These are phyloP conservation scores for Argentina silus DNA, from an alignment of 2,797 vertebrate species.

Conservation along the genomic window DNA sequence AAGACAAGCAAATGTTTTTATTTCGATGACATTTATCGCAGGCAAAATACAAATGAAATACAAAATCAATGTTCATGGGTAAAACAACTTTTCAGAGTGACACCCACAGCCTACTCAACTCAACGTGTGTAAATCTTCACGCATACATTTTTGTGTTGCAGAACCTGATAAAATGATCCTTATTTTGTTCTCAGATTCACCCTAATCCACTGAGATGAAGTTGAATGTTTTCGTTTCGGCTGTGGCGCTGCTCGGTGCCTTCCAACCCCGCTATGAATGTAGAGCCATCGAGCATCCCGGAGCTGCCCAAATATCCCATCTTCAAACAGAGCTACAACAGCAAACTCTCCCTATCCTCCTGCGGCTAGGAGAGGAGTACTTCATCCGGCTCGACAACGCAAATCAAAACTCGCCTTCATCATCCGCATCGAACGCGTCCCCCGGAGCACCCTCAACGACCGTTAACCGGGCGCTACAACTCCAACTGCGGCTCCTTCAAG, in stretches of 20 bases:
- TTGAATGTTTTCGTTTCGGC: slow-evolving; percentile 77
- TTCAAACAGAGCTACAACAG: slow-evolving; percentile 24
- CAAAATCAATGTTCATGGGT: background rate
- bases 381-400: slow-evolving; percentile 77
- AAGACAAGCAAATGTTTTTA: background rate
- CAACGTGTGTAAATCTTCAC: slow-evolving; percentile 1
- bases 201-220: slow-evolving; percentile 79
- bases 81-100: background rate
- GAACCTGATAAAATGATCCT: background rate
- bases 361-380: slow-evolving; percentile 83
- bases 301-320: slow-evolving; percentile 15
- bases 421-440: slow-evolving; percentile 6
- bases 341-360: slow-evolving; percentile 71
- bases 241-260: slow-evolving; percentile 74
- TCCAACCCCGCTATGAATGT: slow-evolving; percentile 77
- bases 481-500: slow-evolving; percentile 64
- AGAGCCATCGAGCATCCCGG: slow-evolving; percentile 67
- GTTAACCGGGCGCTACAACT: slow-evolving; percentile 71
- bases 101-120: background rate
- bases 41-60: slow-evolving; percentile 9
- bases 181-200: slow-evolving; percentile 50
- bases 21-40: slow-evolving; percentile 16
- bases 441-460: slow-evolving; percentile 61
- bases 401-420: slow-evolving; percentile 44
- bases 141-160: background rate